phyloP scores from a whole-genome alignment of 2,113 vertebrate species.

The Platysternon megacephalum region DNA sequence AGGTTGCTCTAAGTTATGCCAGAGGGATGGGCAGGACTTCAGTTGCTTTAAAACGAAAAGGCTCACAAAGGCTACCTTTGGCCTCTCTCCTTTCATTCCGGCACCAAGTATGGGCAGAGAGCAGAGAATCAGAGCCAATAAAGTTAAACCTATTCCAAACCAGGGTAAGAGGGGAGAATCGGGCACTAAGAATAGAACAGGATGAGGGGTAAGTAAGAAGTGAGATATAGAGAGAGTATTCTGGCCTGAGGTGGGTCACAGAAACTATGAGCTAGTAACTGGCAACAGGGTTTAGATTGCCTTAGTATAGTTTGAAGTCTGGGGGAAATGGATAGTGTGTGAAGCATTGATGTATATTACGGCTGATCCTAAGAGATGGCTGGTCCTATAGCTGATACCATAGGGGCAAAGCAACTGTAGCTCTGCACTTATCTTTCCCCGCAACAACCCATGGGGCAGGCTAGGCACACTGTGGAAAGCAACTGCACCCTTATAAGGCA shows the following conservation, averaged over 20 bases:
- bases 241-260: background rate
- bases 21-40: background rate
- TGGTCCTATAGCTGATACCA: background rate
- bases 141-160: background rate
- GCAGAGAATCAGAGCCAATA: background rate
- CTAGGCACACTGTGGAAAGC: background rate
- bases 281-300: background rate
- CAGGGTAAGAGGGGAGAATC: background rate
- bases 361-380: background rate
- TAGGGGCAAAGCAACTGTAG: background rate
- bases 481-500: background rate
- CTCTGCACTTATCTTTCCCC: background rate
- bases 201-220: background rate
- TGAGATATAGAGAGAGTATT: background rate
- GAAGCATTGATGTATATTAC: background rate
- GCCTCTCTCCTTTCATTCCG: background rate
- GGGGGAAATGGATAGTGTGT: background rate
- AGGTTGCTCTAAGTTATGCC: background rate
- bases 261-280: background rate
- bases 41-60: background rate
- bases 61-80: background rate
- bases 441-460: background rate
- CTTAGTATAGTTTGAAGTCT: background rate
- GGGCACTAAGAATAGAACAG: background rate
- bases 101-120: background rate